Conservation (phyloP, 2,113 vertebrate species). For the Hypocryptadius cinnamomeus region DNA sequence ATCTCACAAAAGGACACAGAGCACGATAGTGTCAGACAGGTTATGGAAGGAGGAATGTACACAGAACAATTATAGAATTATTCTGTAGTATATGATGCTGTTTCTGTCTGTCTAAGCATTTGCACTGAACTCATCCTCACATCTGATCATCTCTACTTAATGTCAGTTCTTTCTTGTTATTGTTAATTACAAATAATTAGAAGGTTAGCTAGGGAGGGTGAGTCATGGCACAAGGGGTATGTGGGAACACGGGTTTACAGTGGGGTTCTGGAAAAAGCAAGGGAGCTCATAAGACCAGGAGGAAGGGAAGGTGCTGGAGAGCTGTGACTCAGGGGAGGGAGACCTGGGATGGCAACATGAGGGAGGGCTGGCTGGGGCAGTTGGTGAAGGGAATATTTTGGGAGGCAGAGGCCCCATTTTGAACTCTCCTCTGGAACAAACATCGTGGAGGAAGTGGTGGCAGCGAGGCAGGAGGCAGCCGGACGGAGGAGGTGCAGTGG, state of each 20-base stretch:
- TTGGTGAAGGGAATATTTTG: background rate
- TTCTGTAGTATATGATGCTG: background rate
- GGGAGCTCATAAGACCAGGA: background rate
- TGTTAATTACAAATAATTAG: constrained; percentile 50
- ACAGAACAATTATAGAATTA: background rate
- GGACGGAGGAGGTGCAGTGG: accelerated
- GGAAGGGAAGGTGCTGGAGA: background rate
- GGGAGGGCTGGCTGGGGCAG: background rate
- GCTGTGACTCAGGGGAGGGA: background rate
- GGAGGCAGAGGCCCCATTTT: background rate
- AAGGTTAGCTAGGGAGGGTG: background rate
- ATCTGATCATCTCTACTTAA: background rate
- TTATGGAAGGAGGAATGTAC: background rate
- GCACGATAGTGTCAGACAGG: background rate
- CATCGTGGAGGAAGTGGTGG: background rate
- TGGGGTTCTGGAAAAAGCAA: background rate
- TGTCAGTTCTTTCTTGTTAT: constrained; percentile 14
- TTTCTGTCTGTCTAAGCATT: constrained; percentile 25
- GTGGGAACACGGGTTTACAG: background rate
- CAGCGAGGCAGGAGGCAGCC: background rate
- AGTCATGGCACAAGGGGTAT: background rate
- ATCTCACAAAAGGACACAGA: background rate
- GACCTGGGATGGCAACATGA: background rate
- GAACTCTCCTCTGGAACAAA: background rate
- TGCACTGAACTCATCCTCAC: background rate